These are phyloP conservation scores for Apamea epomidion DNA, from an alignment of 2,888 invertebrate species.

Conservation along the genomic window DNA sequence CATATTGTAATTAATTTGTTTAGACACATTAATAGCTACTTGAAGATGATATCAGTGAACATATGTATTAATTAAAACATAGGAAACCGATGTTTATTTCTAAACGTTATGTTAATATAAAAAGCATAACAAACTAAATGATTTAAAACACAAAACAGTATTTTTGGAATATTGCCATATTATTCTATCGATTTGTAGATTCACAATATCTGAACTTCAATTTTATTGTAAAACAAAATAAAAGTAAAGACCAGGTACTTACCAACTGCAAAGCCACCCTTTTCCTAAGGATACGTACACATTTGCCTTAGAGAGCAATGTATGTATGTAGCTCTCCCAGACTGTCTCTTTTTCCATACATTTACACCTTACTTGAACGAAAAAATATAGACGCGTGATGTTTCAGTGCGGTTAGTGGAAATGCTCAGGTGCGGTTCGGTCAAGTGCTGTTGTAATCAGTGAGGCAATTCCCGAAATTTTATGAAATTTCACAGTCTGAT, in stretches of 20 bases:
- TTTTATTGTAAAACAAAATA: background rate
- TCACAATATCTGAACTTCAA: background rate
- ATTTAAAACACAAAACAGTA: background rate
- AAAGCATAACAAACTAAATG: background rate
- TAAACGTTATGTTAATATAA: background rate
- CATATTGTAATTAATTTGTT: conserved; percentile 31
- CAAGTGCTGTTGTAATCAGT: too few species aligned
- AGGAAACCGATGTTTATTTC: background rate
- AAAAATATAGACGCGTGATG: background rate
- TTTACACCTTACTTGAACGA: background rate
- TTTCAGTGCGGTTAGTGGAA: too few species aligned
- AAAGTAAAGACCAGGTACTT: background rate
- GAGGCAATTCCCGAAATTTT: too few species aligned
- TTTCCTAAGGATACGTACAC: background rate
- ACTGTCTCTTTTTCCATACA: background rate
- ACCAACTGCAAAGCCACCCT: background rate
- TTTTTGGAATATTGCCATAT: background rate
- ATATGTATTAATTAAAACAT: conserved; percentile 14
- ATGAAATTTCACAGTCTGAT: too few species aligned
- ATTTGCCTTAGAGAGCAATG: background rate
- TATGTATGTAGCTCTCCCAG: background rate
- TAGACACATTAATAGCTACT: conserved; percentile 6
- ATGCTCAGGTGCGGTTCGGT: too few species aligned
- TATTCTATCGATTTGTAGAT: background rate
- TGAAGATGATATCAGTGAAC: conserved; percentile 18